Base-by-base conservation (phyloP, 2,113 vertebrate species). In the Sinocyclocheilus maitianheensis region DNA sequence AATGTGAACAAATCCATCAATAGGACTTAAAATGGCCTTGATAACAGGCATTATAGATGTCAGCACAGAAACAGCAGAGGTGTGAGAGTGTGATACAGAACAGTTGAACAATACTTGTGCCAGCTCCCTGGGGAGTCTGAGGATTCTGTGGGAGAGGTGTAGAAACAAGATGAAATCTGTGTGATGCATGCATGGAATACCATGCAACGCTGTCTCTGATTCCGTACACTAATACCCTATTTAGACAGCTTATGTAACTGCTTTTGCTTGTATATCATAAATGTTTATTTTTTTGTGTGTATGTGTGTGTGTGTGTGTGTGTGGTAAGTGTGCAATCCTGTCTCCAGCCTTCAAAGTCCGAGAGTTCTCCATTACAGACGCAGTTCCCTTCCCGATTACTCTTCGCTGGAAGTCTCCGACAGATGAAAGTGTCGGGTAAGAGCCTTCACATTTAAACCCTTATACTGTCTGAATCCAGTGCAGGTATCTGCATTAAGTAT, bases 291-390 rank as follows among this genome's bases (percentile, higher is more conserved):
- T 78, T 86, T 77, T 88, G 26, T 84, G 20, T 22, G 18, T 9
- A 2, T 60, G 2, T 79, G 55, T 80, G 74, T 85, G 24, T 89
- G 72, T 87, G 37, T 74, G 72, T 87, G 37, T 74, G 92, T 88
- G 89, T 89, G 88, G 93, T 85, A 91, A 99, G 97, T 99, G 97
- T 91, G 98, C 98, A 63, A 99, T 99, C 93, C 94, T 99, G 88
- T 99, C 98, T 63, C 98, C 98, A 90, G 98, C 97, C 37, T 99
- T 98, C 91, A 99, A 99, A 91, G 97, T 99, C 75, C 95, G 98
- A 60, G 98, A 99, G 88, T 99, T 99, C 93, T 99, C 97, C 83
- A 98, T 99, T 93, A 98, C 96, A 30, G 98, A 99, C 83, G 92
- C 96, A 86, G 96, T 97, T 93, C 96, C 97, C n/a, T 99, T 97